These are phyloP conservation scores for Archegozetes longisetosus DNA, from an alignment of 1,140 invertebrate species.

Conservation along the genomic window DNA sequence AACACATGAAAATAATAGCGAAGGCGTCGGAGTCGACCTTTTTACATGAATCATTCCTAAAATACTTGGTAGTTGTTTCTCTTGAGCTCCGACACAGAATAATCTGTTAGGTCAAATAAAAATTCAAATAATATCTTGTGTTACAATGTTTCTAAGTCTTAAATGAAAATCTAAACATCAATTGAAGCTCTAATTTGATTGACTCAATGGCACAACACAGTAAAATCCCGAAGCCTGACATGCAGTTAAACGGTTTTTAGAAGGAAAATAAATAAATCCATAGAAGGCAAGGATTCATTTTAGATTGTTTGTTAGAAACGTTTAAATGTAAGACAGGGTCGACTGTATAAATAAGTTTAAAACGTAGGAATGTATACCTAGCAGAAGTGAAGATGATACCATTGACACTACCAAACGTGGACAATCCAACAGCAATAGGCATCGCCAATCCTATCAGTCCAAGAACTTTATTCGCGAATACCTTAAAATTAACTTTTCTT, in stretches of 20 bases:
- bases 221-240: too few species aligned
- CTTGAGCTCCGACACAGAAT: conserved; percentile 78
- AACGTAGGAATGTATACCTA: neutral
- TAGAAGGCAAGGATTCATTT: neutral
- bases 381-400: conserved; percentile 54
- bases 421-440: conserved; percentile 64
- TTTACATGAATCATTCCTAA: conserved; percentile 74
- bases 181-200: too few species aligned
- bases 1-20: conserved; percentile 60
- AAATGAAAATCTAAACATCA: too few species aligned
- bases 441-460: conserved; percentile 44
- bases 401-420: conserved; percentile 65
- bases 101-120: too few species aligned
- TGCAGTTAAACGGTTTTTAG: too few species aligned
- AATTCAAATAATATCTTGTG: too few species aligned
- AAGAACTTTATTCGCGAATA: conserved; percentile 38
- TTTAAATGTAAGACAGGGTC: neutral
- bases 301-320: neutral
- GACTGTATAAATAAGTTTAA: conserved; percentile 38
- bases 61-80: conserved; percentile 70
- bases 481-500: conserved; percentile 35
- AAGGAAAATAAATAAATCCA: neutral
- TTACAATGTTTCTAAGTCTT: too few species aligned
- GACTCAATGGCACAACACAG: too few species aligned
- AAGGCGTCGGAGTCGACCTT: conserved; percentile 63